A percentile compares a stretch with the other conserved stretches of the same genome.
These are phyloP conservation scores for Drosophila phalerata DNA, from an alignment of 2,888 invertebrate genomes.

Conservation along the genomic window DNA sequence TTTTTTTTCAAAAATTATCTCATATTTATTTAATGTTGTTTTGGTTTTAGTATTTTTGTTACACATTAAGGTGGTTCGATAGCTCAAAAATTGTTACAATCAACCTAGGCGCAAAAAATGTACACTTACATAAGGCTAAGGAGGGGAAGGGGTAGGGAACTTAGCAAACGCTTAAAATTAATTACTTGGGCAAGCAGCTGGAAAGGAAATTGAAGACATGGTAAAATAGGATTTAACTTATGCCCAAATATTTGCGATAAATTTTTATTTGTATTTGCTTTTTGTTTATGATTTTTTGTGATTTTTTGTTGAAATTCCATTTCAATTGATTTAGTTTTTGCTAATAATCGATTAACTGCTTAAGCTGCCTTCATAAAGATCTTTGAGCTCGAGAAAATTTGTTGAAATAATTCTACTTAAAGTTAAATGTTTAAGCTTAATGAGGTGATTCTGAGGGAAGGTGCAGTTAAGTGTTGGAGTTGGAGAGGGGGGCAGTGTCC, in stretches of 20 bases:
- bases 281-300: constrained; percentile 10
- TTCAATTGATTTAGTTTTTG: constrained; percentile 60
- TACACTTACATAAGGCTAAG: constrained; percentile 71
- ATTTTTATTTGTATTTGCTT: constrained; percentile 30
- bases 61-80: constrained; percentile 83
- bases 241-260: constrained; percentile 70
- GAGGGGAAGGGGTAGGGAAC: constrained; percentile 29
- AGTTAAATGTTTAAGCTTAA: constrained; percentile 53
- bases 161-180: constrained; percentile 53
- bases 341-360: constrained; percentile 41
- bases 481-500: constrained; percentile 42
- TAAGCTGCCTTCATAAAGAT: constrained; percentile 62
- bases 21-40: constrained; percentile 68
- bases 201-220: not conserved
- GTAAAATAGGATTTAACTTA: constrained; percentile 41
- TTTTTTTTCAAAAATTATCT: constrained; percentile 58
- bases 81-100: constrained; percentile 78
- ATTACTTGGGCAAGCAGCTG: constrained; percentile 46
- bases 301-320: constrained; percentile 68
- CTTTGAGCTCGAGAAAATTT: constrained; percentile 57
- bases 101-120: constrained; percentile 74
- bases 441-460: constrained; percentile 19
- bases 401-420: constrained; percentile 72
- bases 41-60: constrained; percentile 64
- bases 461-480: not conserved